Base-by-base conservation (phyloP, 53 echinoderm and acorn worm genomes). In the Mesocentrotus franciscanus region DNA sequence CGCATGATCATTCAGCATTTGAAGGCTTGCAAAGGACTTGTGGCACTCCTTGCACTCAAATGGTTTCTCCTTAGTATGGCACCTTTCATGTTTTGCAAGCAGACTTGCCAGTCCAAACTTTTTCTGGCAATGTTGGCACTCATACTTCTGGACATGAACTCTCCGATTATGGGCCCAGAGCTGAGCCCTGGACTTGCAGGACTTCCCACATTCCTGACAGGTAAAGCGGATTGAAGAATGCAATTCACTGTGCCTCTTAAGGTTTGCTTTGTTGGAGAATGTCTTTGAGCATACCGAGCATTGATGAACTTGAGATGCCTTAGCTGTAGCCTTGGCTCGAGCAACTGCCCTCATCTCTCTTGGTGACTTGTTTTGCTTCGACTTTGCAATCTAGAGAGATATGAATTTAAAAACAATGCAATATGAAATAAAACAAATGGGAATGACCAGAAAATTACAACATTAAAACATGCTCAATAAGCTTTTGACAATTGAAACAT, bases 141-240 rank as follows among this genome's bases (percentile, higher is more conserved):
- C 61, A 64, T 58, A 85, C 94, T 62, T 94, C 62, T 68, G 60
- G 35, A 85, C 61, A 32, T 93, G 93, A 13, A 27, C 22, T n/a
- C 93, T 74, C 13, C 56, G 76, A 27, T 57, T 76, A 20, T 93
- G 93, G 15, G 93, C 56, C 93, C 93, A 93, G 30, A 93, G 93
- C 26, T 75, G 78, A 29, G 93, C 55, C 10, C 78, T 75, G n/a
- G 78, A 57, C 93, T 78, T 93, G 59, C 56, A 93, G 6, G 60
- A n/a, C 60, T 59, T 93, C 16, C 78, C 93, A 93, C 93, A 93
- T 24, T 93, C 78, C 60, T 26, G 56, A 49, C 93, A 93, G 13
- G 35, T 33, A 32, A 14, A 78, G 78, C 59, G 57, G 17, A 22
- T 39, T 71, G 61, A 15, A 14, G 42, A 59, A 70, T 92, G 92